Percentiles rank a stretch among this genome's conserved stretches.
Conservation (phyloP, 2,113 vertebrate genomes). For the Anser brachyrhynchus region DNA sequence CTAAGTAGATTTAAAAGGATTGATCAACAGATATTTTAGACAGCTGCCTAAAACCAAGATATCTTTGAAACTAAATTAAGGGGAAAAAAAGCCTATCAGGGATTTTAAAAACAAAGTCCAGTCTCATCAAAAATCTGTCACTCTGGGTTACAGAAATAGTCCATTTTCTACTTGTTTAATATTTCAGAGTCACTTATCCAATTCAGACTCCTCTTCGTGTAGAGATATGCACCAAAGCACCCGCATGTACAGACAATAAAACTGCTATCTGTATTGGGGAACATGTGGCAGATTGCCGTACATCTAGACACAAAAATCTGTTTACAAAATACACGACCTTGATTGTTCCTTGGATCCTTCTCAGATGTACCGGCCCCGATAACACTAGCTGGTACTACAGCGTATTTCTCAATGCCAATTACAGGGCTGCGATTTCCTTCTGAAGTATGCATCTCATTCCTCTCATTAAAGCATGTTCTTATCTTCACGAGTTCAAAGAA, state of each 20-base stretch:
- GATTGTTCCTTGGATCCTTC: background rate
- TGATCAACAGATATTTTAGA: background rate
- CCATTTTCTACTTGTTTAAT: background rate
- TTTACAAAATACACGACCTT: background rate
- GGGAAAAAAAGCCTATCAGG: background rate
- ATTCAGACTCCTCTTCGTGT: background rate
- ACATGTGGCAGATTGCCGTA: background rate
- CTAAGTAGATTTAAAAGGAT: background rate
- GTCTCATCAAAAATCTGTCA: background rate
- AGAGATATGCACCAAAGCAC: background rate
- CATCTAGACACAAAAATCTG: background rate
- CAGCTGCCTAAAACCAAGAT: background rate
- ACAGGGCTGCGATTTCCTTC: background rate
- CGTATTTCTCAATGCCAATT: background rate
- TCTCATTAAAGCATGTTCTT: slow-evolving; percentile 23
- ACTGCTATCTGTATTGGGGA: background rate
- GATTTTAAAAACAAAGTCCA: background rate
- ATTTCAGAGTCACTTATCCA: background rate
- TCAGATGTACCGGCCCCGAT: background rate
- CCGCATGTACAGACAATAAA: background rate
- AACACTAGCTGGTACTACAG: background rate
- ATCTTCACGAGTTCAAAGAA: slow-evolving; percentile 18
- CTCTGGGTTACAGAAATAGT: background rate
- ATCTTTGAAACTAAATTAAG: background rate
- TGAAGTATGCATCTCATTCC: slow-evolving; percentile 5